Conservation (phyloP, 2,797 vertebrate genomes). For the Ciconia nigra region DNA sequence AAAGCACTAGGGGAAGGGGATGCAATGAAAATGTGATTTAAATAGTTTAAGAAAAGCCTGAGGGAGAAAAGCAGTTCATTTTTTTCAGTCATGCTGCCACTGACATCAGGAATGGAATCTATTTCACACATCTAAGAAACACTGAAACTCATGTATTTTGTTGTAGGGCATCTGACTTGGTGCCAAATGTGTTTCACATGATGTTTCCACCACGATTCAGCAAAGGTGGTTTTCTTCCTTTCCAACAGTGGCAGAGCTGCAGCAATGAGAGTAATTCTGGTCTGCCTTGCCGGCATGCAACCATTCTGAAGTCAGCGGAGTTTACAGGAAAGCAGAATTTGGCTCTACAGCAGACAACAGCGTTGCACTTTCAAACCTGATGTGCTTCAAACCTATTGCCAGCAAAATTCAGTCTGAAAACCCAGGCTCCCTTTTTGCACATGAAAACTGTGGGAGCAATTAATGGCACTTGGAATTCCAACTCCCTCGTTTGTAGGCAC, state of each 20-base stretch:
- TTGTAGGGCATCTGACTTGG: neutral
- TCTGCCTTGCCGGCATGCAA: neutral
- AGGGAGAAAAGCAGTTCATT: constrained; percentile 7
- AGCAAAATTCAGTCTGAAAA: neutral
- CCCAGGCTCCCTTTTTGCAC: neutral
- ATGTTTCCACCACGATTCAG: neutral
- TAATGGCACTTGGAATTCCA: neutral
- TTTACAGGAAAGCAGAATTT: neutral
- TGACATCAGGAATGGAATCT: neutral
- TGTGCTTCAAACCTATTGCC: neutral
- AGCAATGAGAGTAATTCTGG: neutral
- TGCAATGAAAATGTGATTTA: neutral
- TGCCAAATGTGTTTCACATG: neutral
- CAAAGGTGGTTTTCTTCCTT: neutral
- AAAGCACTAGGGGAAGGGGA: neutral
- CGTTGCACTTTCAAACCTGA: neutral
- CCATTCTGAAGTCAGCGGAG: neutral
- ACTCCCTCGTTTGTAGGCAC: neutral
- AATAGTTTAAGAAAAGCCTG: neutral
- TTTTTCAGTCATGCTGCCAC: neutral
- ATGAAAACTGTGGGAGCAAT: neutral
- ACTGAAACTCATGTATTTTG: neutral
- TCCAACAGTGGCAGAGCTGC: neutral
- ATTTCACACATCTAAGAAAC: neutral
- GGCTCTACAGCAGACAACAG: neutral